phyloP scores from a whole-genome alignment of 1,140 invertebrate species.

The Tetramorium simillimum region DNA sequence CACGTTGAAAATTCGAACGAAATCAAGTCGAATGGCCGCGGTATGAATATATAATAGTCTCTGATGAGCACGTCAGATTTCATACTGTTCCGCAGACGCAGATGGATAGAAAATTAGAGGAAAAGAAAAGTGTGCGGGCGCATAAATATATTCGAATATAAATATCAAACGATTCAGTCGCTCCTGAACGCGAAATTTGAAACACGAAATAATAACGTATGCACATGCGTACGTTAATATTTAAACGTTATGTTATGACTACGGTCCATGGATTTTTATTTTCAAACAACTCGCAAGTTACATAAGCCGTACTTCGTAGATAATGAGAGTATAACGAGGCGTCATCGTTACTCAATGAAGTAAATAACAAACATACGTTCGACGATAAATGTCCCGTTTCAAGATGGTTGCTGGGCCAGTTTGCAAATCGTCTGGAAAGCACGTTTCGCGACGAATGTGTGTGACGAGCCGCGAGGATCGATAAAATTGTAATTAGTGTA shows the following conservation, averaged over 20 bases:
- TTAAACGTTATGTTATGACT: background rate
- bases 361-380: background rate
- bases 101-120: background rate
- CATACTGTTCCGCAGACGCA: background rate
- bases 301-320: background rate
- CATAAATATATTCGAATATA: background rate
- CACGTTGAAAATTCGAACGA: conserved; percentile 5
- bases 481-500: conserved; percentile 51
- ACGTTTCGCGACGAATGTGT: conserved; percentile 60
- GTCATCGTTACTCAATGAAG: background rate
- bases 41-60: background rate
- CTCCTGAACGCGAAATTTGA: background rate
- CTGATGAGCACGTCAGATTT: background rate
- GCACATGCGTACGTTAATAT: background rate
- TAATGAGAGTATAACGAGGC: conserved; percentile 17
- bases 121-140: background rate
- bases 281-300: background rate
- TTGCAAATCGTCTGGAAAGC: conserved; percentile 21
- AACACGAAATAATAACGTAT: background rate
- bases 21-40: background rate
- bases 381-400: background rate
- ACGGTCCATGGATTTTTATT: background rate
- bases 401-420: background rate
- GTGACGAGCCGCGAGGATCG: conserved; percentile 29
- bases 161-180: background rate